These are phyloP conservation scores for Drosophila buzzatii DNA, from an alignment of 2,888 invertebrate genomes.

Conservation along the genomic window DNA sequence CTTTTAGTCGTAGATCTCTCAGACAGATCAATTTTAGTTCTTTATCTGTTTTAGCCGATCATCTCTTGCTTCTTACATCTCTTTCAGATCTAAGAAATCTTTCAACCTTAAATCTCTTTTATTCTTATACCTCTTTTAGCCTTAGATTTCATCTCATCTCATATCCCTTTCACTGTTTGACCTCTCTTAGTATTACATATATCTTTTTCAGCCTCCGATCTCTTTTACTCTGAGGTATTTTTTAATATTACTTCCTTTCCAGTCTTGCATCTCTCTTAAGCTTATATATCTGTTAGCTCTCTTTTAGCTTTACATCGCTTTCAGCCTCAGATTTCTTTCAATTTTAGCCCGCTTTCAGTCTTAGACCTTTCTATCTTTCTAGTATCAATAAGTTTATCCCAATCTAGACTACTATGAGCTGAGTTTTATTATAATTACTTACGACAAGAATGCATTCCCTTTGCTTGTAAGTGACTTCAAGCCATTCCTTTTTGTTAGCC, in stretches of 20 bases:
- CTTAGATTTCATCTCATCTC: not conserved
- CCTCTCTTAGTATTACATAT: not conserved
- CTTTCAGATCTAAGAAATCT: no score
- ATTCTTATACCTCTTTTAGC: not conserved
- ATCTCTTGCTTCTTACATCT: no score
- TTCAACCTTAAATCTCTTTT: no score
- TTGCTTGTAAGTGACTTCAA: not conserved
- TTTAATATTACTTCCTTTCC: not conserved
- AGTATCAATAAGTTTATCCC: not conserved
- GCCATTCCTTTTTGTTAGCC: not conserved
- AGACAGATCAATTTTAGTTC: no score
- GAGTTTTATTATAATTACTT: not conserved
- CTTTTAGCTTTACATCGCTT: not conserved
- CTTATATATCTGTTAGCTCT: no score
- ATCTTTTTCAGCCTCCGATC: not conserved
- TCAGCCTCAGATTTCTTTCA: not conserved
- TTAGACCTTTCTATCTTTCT: no score
- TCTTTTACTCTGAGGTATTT: not conserved
- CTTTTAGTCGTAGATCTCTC: no score
- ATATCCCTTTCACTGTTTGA: not conserved
- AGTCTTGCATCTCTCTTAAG: not conserved
- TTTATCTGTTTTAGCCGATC: no score
- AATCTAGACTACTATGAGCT: not conserved
- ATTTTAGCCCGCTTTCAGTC: not conserved
- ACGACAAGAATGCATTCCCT: not conserved